Evolutionary conservation across 2,113 vertebrate species (phyloP).

Genomic region (Seriola quinqueradiata): DNA sequence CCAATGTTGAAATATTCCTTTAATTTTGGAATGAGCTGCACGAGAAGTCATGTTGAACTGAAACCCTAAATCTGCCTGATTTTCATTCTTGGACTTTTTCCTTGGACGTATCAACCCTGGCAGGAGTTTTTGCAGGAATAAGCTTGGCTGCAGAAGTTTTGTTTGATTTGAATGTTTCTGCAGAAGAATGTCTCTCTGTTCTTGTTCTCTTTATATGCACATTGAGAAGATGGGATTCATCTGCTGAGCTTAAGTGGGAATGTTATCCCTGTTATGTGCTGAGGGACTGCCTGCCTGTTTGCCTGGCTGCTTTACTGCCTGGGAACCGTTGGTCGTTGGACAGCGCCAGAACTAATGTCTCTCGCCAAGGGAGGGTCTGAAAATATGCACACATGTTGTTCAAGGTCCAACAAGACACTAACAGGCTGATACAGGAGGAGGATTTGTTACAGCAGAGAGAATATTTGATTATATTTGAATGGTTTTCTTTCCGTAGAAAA

Average conservation of each 20-base stretch:
- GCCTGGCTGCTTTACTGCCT: conserved; percentile 44
- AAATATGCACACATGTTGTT: conserved; percentile 73
- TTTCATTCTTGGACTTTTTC: conserved; percentile 33
- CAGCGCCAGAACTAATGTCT: conserved; percentile 58
- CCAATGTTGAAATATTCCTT: not conserved
- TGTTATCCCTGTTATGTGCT: conserved; percentile 48
- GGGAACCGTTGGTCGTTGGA: conserved; percentile 53
- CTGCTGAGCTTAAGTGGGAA: conserved; percentile 56
- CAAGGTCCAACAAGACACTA: conserved; percentile 47
- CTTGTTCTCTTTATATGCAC: conserved; percentile 7
- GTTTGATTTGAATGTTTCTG: conserved; percentile 63
- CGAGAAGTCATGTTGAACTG: not conserved
- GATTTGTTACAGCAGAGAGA: conserved; percentile 21
- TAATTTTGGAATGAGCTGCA: not conserved
- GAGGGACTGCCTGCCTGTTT: conserved; percentile 24
- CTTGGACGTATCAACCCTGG: conserved; percentile 8
- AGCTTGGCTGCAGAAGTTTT: conserved; percentile 46
- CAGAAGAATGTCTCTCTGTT: conserved; percentile 53
- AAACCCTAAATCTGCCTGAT: not conserved
- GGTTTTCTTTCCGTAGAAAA: not conserved
- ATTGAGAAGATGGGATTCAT: conserved; percentile 58
- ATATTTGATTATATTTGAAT: conserved; percentile 45
- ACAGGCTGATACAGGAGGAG: conserved; percentile 23
- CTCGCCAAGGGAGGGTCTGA: conserved; percentile 60
- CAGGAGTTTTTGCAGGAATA: conserved; percentile 17